Evolutionary conservation across 2,113 vertebrate genomes (phyloP), one percentile per base, ranked within the genome.

Genomic region (Malurus melanocephalus): DNA sequence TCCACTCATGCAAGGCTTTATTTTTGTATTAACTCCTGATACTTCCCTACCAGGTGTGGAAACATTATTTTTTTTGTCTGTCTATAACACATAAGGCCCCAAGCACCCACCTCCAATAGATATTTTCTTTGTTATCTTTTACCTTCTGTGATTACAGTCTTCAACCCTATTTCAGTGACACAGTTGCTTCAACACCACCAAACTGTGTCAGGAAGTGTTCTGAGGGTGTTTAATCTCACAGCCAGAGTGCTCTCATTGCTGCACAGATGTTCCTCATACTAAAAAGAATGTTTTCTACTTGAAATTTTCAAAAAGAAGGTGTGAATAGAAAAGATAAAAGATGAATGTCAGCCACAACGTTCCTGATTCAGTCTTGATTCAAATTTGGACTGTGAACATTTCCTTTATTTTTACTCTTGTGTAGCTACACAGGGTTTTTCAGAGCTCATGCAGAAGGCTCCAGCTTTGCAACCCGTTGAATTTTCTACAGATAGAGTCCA

Each of bases 241-340:
- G 21, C 24, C 35, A 87, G 40, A 66, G 27, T 9, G 13, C 23
- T 68, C 71, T 76, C 48, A 48, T 3, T 69, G 59, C 59, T 79
- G 56, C 60, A 72, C 48, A 93, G n/a, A 75, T 72, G 46, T 57
- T 46, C 19, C 67, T 82, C 42, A 82, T 27, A 16, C 28, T 62
- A 73, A 92, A 90, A 92, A 28, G 53, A 88, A 84, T 76, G 10
- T 76, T 57, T 77, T 88, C 66, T 75, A 24, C 32, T 13, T 33
- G 49, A 90, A 38, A 81, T 69, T 92, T 92, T 42, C 45, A 90
- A 82, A 68, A 73, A 35, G 20, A 61, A 84, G 65, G 59, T 94
- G 78, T 75, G 46, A 92, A 71, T 10, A 57, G 24, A 92, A 85
- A 22, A 52, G 26, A 60, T 62, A 67, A 69, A 87, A 92, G 40